Evolutionary conservation across 2,113 vertebrate species (phyloP), one percentile per base, ranked within the genome.

Genomic region (Seriola dumerili): DNA sequence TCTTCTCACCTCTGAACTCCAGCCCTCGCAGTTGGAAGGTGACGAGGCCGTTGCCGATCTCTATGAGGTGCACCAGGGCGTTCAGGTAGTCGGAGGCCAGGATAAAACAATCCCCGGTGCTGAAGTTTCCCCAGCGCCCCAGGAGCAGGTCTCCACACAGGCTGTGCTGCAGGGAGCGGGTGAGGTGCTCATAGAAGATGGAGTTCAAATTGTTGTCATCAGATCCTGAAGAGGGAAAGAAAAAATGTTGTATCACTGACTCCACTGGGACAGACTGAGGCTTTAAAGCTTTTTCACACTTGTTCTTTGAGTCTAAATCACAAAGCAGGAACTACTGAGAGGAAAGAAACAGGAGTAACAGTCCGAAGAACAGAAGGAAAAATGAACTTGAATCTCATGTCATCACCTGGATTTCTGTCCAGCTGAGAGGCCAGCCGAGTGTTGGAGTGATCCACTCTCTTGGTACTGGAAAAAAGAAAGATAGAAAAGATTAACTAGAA

Each of bases 191-290:
- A 0, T 97, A 97, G 91, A 98, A 98, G 83, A 97, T 98, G 48
- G 97, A 98, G 93, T 97, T 98, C 82, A 97, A 89, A 76, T 97
- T 97, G 93, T 97, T 97, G 93, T 97, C 97, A 0, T 97, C 97
- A 0, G 97, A 96, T 23, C 97, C 97, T 98, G 50, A 21, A 8
- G 55, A 76, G 11, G 48, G 57, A 36, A 50, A 23, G 48, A 75
- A 34, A 42, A 42, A 38, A 36, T 36, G 34, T 42, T 42, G 7
- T 9, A 10, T 42, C 8, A 52, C 46, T 52, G 19, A 21, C 50
- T 14, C 19, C 17, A 21, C 48, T 52, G 17, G 16, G 2, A 50
- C 9, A 19, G 7, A 50, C 5, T 19, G 52, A 55, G 21, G 52
- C 8, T 23, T 57, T 11, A 25, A 57, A 57, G n/a, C 54, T 25